Evolutionary conservation across 2,113 vertebrate genomes (phyloP).

Genomic region (Antennarius striatus): DNA sequence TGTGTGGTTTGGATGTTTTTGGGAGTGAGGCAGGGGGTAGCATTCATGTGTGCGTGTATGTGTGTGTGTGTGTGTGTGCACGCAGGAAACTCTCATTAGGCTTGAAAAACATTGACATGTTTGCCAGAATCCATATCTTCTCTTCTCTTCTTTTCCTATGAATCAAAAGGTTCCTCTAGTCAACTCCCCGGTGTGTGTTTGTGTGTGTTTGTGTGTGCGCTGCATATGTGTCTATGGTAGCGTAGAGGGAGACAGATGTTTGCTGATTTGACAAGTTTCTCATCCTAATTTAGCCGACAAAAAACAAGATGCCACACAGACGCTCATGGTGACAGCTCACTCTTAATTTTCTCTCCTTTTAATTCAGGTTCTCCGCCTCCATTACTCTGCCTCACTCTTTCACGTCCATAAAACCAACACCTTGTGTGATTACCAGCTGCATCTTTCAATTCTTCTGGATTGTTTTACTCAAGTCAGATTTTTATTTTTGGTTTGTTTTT

Average conservation of each 20-base stretch:
- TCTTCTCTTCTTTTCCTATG: constrained; percentile 65
- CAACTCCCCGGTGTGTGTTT: constrained; percentile 52
- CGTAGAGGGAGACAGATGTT: constrained; percentile 79
- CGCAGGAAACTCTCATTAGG: constrained; percentile 75
- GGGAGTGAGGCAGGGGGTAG: constrained; percentile 50
- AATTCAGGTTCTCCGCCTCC: constrained; percentile 33
- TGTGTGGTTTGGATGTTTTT: constrained; percentile 65
- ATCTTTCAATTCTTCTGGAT: constrained; percentile 46
- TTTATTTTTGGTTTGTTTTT: too few species aligned
- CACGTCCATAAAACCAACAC: constrained; percentile 39
- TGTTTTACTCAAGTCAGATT: constrained; percentile 41
- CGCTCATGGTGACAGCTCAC: constrained; percentile 55
- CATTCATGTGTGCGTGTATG: constrained; percentile 21
- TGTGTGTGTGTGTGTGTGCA: constrained; percentile 21
- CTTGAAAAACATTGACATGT: constrained; percentile 75
- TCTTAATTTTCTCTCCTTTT: constrained; percentile 55
- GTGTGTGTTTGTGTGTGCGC: constrained; percentile 18
- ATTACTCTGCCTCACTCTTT: constrained; percentile 27
- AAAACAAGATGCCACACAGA: constrained; percentile 70
- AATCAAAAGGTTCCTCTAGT: constrained; percentile 79
- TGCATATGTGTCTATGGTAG: constrained; percentile 21
- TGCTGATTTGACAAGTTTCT: constrained; percentile 80
- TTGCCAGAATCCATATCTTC: constrained; percentile 69
- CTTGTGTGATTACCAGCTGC: constrained; percentile 53
- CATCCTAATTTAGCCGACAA: constrained; percentile 72